Evolutionary conservation across 2,113 vertebrate genomes (phyloP), one percentile per base, ranked within the genome.

Genomic region (human): DNA sequence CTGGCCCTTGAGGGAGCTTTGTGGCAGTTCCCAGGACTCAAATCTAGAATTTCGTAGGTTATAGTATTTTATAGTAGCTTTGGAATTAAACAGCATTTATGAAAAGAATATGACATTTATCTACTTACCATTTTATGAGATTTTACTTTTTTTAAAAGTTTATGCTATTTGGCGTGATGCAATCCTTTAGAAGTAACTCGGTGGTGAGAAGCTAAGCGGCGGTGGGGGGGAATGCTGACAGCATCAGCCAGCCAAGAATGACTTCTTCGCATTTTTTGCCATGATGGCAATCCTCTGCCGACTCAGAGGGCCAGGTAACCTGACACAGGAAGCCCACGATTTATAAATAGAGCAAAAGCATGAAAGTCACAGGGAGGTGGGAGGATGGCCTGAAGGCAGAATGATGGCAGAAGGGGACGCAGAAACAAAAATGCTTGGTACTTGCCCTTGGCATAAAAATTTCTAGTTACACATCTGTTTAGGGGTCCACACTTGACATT

Each of bases 401-500:
- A 17, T 7, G 13, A 27, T 2, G 27, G 30, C 66, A 38, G 75
- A 30, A 32, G 17, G 40, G n/a, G 17, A 32, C 12, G 2, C 27
- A 38, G 40, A 61, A 14, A n/a, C 43, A 79, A 78, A 43, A 81
- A 35, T 17, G 45, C 55, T 48, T 1, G 9, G 6, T n/a, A 23
- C 80, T 76, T 38, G 38, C 27, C 72, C 9, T 94, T 7, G 0
- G 72, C 32, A 3, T 17, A 9, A 50, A 17, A 52, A 52, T 14
- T 16, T 8, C 89, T 30, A 8, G 52, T 12, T 59, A 14, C 30
- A 12, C 32, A 27, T 55, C 73, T 70, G 59, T 1, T 59, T 38
- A 79, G 89, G 48, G 98, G 80, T 89, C 92, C 93, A 18, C 66
- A 40, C 68, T 13, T 95, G 94, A 95, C 96, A 80, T 40, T 94